phyloP scores from a whole-genome alignment of 1,140 invertebrate genomes.

The Macrosteles quadrilineatus region DNA sequence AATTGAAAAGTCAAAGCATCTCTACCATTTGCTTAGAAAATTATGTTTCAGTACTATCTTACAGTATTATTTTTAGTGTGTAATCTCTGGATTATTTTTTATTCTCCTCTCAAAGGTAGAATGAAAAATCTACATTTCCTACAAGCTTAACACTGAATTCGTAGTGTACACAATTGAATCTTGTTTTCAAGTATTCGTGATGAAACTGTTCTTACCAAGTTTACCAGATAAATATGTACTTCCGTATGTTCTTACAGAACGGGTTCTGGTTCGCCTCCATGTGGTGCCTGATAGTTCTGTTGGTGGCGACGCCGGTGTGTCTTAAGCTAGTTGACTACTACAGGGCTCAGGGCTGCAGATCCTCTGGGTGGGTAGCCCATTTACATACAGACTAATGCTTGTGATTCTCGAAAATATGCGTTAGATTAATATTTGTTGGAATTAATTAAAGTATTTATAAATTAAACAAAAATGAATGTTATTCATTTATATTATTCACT shows the following conservation, averaged over 20 bases:
- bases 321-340: constrained; percentile 42
- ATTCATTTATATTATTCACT: not conserved
- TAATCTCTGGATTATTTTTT: too few species aligned
- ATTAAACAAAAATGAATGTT: not conserved
- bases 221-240: too few species aligned
- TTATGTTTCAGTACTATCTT: too few species aligned
- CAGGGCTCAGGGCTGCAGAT: constrained; percentile 5
- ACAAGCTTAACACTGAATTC: too few species aligned
- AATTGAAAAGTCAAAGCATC: too few species aligned
- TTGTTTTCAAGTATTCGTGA: too few species aligned
- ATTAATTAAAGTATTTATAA: not conserved
- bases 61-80: too few species aligned
- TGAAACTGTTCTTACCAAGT: too few species aligned
- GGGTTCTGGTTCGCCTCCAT: constrained; percentile 60
- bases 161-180: too few species aligned
- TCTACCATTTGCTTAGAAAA: too few species aligned
- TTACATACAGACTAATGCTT: not conserved
- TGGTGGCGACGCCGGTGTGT: constrained; percentile 49
- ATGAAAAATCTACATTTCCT: too few species aligned
- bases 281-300: constrained; percentile 49
- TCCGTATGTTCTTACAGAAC: constrained; percentile 51
- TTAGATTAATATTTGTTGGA: not conserved
- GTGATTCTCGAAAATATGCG: not conserved
- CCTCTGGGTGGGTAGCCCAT: constrained; percentile 2
- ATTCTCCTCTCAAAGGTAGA: too few species aligned